Base-by-base conservation (phyloP, 2,888 invertebrate genomes). In the Nomada goodeniana region DNA sequence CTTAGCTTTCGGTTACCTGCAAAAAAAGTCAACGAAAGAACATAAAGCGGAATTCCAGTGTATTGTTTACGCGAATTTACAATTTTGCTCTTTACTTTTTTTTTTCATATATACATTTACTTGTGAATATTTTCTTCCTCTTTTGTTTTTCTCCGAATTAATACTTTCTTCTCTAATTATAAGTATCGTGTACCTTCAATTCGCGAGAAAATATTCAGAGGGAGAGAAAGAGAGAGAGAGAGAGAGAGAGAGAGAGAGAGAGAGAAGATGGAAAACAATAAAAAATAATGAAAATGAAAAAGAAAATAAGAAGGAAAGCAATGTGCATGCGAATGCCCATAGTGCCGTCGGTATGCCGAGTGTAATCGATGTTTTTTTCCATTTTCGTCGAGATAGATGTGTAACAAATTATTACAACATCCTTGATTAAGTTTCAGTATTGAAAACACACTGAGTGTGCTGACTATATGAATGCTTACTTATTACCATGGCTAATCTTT, bases 1-100 rank as follows among this genome's bases (percentile, higher is more conserved):
- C 88, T 89, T 91, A 91, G 90, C 87, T 90, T 90, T 91, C 90
- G 89, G 91, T 91, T 92, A 93, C 92, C 92, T 93, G 93, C 89
- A 92, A 91, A 91, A 88, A 91, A 87, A 91, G 89, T 91, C 88
- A 93, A 92, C 86, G 88, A 85, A 88, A 90, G 85, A 91, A 90
- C 89, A 88, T 88, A 87, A 88, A 87, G 88, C 78, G 79, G 82
- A 75, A 83, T 82, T 84, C 77, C 71, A 61, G 15, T 74, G 61
- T 74, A 70, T 76, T 53, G 74, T 71, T 61, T 74, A 71, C 71
- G 77, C 75, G 68, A 65, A 71, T 71, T 71, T 71, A 9, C 23
- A n/a, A 65, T 59, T 74, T 60, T 59, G 55, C n/a, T 44, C 20
- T 20, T 36, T 29, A 13, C 29, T 42, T 55, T 60, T 36, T 61